phyloP scores from a whole-genome alignment of 2,113 vertebrate genomes.

The Heloderma charlesbogerti region DNA sequence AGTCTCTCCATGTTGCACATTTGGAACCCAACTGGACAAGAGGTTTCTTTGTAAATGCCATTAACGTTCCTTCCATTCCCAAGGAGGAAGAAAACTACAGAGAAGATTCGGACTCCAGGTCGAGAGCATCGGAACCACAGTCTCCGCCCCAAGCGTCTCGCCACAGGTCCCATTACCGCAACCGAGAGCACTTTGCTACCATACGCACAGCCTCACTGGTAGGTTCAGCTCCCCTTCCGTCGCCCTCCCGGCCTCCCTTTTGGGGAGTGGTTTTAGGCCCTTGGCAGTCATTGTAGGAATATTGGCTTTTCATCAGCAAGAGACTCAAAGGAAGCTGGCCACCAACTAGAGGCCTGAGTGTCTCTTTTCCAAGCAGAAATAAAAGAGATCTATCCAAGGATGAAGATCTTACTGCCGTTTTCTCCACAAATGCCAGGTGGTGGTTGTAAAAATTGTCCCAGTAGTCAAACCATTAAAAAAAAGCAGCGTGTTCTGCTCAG shows the following conservation, averaged over 20 bases:
- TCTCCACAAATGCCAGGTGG: not conserved
- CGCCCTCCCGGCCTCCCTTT: not conserved
- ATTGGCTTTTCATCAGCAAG: not conserved
- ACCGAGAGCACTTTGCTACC: slow-evolving; percentile 98
- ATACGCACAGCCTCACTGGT: slow-evolving; percentile 98
- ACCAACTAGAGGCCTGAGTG: not conserved
- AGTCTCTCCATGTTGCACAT: too few relatives aligned
- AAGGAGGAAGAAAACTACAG: slow-evolving; percentile 91
- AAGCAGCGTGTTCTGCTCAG: too few relatives aligned
- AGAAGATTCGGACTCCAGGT: slow-evolving; percentile 87
- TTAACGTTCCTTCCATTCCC: slow-evolving; percentile 46
- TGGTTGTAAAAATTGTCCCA: not conserved
- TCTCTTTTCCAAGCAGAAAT: not conserved
- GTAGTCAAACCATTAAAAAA: not conserved
- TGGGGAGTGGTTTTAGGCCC: too few relatives aligned
- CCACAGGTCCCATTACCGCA: slow-evolving; percentile 91
- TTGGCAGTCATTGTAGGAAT: too few relatives aligned
- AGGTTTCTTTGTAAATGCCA: slow-evolving; percentile 7
- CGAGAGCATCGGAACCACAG: slow-evolving; percentile 87
- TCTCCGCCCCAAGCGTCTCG: slow-evolving; percentile 91
- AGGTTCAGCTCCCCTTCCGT: slow-evolving; percentile 18
- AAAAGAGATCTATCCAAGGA: not conserved
- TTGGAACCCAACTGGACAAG: not conserved
- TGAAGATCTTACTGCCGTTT: not conserved
- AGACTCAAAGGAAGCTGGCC: not conserved